phyloP scores from a whole-genome alignment of 1,140 invertebrate species.

The Brachionus sp. region DNA sequence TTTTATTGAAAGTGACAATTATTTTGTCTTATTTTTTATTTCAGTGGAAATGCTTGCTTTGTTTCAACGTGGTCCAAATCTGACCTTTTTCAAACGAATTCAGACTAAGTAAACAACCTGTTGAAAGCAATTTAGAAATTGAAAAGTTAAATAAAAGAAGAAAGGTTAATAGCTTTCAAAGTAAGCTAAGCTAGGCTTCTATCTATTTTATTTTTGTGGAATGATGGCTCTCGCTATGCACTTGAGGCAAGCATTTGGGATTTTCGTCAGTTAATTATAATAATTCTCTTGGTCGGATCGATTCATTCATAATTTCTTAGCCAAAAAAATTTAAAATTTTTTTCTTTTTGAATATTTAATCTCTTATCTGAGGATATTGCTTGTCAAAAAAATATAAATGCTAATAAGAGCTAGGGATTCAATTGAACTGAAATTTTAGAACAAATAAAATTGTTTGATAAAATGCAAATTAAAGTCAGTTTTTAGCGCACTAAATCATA shows the following conservation, averaged over 20 bases:
- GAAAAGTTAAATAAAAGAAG: neutral
- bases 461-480: neutral
- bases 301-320: neutral
- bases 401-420: neutral
- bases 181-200: neutral
- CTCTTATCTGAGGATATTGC: constrained; percentile 1
- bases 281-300: neutral
- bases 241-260: neutral
- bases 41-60: neutral
- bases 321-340: neutral
- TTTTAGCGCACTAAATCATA: neutral
- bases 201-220: neutral
- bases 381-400: constrained; percentile 17
- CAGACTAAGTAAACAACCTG: neutral
- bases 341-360: neutral
- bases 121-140: neutral
- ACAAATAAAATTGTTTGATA: neutral
- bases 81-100: neutral
- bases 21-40: neutral
- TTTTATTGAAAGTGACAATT: neutral
- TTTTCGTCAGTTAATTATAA: neutral
- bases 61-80: neutral
- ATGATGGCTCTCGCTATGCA: neutral
- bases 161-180: neutral
- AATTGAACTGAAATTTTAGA: neutral